These are phyloP conservation scores for Lagopus leucura DNA, from an alignment of 2,113 vertebrate genomes.

Conservation along the genomic window DNA sequence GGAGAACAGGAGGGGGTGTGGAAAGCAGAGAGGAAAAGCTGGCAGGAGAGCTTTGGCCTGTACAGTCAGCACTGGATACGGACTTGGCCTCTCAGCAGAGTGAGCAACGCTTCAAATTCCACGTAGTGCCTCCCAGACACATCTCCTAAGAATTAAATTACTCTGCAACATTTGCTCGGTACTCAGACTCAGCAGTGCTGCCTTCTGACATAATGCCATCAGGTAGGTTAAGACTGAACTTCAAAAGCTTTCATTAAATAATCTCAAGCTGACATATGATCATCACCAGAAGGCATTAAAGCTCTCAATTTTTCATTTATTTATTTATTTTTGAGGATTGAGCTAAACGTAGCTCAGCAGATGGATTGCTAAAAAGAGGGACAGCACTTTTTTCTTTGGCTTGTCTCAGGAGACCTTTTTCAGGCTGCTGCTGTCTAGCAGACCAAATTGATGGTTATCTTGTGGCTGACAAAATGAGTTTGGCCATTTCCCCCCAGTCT, in stretches of 20 bases:
- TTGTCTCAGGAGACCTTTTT: background rate
- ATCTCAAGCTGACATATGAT: background rate
- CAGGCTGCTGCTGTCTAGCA: background rate
- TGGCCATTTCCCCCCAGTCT: background rate
- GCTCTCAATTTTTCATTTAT: background rate
- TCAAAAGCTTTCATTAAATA: constrained; percentile 9
- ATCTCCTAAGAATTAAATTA: background rate
- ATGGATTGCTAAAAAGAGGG: background rate
- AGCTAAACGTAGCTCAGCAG: constrained; percentile 1
- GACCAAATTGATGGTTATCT: background rate
- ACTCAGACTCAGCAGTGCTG: background rate
- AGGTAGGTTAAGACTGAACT: background rate
- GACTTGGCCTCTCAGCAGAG: background rate
- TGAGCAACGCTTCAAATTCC: background rate
- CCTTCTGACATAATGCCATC: background rate
- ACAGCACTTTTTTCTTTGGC: background rate
- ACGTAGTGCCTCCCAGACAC: background rate
- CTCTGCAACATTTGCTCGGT: background rate
- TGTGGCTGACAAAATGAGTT: background rate
- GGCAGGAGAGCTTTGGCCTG: background rate
- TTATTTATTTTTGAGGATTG: background rate
- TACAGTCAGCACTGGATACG: background rate
- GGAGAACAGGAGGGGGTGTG: background rate
- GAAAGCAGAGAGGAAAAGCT: background rate
- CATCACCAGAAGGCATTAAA: background rate